phyloP scores from a whole-genome alignment of 2,797 vertebrate genomes.

The Falco berigora region DNA sequence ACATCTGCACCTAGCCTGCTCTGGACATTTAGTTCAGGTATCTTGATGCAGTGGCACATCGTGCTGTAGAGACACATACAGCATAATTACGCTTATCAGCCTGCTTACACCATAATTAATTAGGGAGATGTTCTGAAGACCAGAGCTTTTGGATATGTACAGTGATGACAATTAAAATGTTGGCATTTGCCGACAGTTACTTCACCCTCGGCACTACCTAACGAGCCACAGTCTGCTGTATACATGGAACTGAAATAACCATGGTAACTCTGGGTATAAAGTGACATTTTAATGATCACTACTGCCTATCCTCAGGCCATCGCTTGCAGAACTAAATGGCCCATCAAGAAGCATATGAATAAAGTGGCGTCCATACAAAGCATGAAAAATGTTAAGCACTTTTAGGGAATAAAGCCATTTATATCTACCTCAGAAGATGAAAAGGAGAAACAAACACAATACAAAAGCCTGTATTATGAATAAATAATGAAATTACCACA shows the following conservation, averaged over 20 bases:
- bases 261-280: neutral
- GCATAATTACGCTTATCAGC: neutral
- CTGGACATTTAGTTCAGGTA: neutral
- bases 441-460: neutral
- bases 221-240: neutral
- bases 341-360: neutral
- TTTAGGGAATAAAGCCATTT: neutral
- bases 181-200: neutral
- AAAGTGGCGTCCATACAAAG: neutral
- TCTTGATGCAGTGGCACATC: neutral
- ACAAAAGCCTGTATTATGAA: neutral
- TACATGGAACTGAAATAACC: neutral
- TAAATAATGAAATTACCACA: slow-evolving; percentile 1
- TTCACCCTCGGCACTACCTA: neutral
- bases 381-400: neutral
- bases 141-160: neutral
- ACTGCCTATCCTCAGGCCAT: neutral
- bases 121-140: neutral
- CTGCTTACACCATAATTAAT: neutral
- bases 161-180: neutral
- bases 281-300: neutral
- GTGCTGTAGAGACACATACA: neutral
- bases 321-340: neutral
- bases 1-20: neutral
- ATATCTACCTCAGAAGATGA: neutral